These are phyloP conservation scores for Numida meleagris DNA, from an alignment of 2,113 vertebrate genomes.

Conservation along the genomic window DNA sequence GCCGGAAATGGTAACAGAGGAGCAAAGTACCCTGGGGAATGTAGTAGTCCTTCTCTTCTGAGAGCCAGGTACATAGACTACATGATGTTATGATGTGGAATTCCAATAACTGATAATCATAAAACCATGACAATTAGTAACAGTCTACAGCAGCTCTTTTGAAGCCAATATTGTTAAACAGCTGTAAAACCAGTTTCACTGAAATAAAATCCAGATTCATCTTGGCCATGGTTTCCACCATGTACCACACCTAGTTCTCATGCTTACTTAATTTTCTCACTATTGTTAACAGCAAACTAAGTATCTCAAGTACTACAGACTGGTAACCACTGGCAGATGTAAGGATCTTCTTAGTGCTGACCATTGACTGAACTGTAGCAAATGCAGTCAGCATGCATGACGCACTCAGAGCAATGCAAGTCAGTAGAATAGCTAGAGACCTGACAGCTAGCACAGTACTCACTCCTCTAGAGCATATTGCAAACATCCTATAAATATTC, in stretches of 20 bases:
- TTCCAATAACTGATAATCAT: too few species aligned
- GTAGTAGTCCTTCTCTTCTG: too few species aligned
- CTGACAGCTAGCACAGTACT: not conserved
- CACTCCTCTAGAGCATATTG: not conserved
- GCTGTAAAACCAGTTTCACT: conserved; percentile 5
- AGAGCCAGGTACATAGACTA: too few species aligned
- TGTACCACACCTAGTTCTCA: not conserved
- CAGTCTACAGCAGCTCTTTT: not conserved
- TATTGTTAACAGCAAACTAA: not conserved
- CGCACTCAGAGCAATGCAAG: not conserved
- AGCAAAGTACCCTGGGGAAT: too few species aligned
- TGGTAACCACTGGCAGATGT: not conserved
- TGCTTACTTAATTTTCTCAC: not conserved
- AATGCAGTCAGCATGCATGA: not conserved
- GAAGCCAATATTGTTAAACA: not conserved
- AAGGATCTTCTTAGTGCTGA: not conserved
- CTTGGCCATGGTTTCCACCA: not conserved
- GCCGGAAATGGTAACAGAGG: too few species aligned
- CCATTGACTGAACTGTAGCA: not conserved
- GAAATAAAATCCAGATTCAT: not conserved
- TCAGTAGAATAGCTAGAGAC: not conserved
- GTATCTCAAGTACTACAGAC: not conserved
- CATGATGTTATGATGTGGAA: too few species aligned
- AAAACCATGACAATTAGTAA: too few species aligned
- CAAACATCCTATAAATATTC: not conserved